Evolutionary conservation across 2,888 invertebrate genomes (phyloP).

Genomic region (Caenorhabditis sp.): DNA sequence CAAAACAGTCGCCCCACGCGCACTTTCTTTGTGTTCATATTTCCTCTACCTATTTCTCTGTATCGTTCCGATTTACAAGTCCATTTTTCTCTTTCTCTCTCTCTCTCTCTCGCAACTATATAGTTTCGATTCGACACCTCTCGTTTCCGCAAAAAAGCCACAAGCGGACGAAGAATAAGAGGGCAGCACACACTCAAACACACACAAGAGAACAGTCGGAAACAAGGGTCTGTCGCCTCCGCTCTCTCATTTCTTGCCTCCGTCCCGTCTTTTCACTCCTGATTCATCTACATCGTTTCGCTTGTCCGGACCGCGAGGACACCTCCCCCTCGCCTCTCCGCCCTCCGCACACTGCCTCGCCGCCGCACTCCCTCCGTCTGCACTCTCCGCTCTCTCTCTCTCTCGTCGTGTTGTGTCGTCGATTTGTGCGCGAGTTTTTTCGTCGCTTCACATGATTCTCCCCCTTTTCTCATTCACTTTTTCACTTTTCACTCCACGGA

Average conservation of each 20-base stretch:
- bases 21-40: no score
- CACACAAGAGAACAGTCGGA: conserved; percentile 1
- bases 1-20: no score
- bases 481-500: not conserved
- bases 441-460: conserved; percentile 9
- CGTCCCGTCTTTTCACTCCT: no score
- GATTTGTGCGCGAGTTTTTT: conserved; percentile 11
- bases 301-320: no score
- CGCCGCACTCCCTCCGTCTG: not conserved
- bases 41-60: no score
- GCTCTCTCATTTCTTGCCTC: no score
- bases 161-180: not conserved
- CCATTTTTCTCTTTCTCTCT: not conserved
- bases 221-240: no score
- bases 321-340: no score
- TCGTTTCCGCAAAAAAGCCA: conserved; percentile 1
- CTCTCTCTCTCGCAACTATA: conserved; percentile 1
- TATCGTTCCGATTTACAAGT: not conserved
- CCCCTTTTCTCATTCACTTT: conserved; percentile 11
- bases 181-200: not conserved
- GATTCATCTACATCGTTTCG: no score
- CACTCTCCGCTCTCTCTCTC: not conserved
- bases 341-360: conserved; percentile 3
- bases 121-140: conserved; percentile 8
- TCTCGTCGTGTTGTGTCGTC: not conserved